Conservation (phyloP, 2,113 vertebrate species). For the Hemichromis elongatus region DNA sequence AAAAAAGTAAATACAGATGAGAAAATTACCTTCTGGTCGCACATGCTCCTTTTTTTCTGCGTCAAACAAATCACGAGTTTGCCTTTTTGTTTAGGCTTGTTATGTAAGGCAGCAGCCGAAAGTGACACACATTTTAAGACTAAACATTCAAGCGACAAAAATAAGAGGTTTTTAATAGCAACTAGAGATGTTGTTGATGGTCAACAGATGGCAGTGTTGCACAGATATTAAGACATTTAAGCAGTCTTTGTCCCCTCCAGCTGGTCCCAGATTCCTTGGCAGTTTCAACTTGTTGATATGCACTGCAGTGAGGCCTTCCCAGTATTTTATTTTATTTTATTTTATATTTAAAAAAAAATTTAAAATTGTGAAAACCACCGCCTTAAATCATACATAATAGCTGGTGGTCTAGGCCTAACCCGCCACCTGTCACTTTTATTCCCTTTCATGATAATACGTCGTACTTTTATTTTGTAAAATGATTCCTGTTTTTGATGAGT, state of each 20-base stretch:
- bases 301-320: not conserved
- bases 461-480: not conserved
- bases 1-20: slow-evolving; percentile 42
- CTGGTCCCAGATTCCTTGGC: not conserved
- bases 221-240: not conserved
- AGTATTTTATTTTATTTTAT: not conserved
- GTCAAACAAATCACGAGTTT: slow-evolving; percentile 35
- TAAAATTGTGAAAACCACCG: fast-evolving
- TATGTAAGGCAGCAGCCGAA: not conserved
- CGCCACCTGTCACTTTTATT: not conserved
- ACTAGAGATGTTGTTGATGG: not conserved
- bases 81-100: slow-evolving; percentile 35
- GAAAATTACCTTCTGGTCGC: slow-evolving; percentile 37
- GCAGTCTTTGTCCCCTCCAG: not conserved
- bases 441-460: not conserved
- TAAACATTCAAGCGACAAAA: not conserved
- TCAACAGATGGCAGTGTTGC: slow-evolving; percentile 58
- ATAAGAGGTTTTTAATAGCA: not conserved
- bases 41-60: slow-evolving; percentile 8
- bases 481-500: not conserved
- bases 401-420: not conserved
- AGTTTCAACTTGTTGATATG: not conserved
- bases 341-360: not conserved
- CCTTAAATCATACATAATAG: not conserved
- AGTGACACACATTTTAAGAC: not conserved